Evolutionary conservation across 2,888 invertebrate species (phyloP).

Genomic region (Caenorhabditis drosophilae): DNA sequence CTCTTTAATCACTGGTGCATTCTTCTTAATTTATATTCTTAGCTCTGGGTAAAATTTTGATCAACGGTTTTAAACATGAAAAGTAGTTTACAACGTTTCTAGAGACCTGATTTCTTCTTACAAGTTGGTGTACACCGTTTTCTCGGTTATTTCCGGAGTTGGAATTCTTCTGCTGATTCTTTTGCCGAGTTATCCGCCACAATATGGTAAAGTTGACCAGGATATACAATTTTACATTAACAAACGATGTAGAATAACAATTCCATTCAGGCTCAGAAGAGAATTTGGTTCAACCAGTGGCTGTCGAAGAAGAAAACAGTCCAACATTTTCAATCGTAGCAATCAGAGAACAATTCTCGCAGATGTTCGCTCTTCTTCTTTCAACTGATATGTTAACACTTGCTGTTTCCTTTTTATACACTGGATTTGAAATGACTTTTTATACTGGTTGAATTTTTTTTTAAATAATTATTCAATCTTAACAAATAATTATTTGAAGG

Average conservation of each 20-base stretch:
- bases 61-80: neutral
- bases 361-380: constrained; percentile 79
- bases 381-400: constrained; percentile 85
- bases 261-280: constrained; percentile 10
- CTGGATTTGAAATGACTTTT: constrained; percentile 90
- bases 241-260: neutral
- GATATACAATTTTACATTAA: no score
- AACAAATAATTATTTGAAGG: constrained; percentile 20
- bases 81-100: constrained; percentile 4
- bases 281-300: neutral
- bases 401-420: constrained; percentile 85
- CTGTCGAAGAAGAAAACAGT: constrained; percentile 2
- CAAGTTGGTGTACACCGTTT: constrained; percentile 38
- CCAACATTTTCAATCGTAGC: neutral
- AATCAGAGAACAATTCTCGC: constrained; percentile 69
- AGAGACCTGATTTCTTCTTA: constrained; percentile 38
- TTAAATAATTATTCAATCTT: no score
- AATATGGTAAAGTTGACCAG: constrained; percentile 22
- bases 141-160: constrained; percentile 19
- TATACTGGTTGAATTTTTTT: constrained; percentile 79
- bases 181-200: constrained; percentile 26
- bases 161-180: constrained; percentile 33
- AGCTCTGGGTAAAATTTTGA: constrained; percentile 14
- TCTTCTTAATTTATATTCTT: constrained; percentile 25
- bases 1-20: constrained; percentile 39